Evolutionary conservation across 2,888 invertebrate species (phyloP).

Genomic region (Eupithecia centaureata): DNA sequence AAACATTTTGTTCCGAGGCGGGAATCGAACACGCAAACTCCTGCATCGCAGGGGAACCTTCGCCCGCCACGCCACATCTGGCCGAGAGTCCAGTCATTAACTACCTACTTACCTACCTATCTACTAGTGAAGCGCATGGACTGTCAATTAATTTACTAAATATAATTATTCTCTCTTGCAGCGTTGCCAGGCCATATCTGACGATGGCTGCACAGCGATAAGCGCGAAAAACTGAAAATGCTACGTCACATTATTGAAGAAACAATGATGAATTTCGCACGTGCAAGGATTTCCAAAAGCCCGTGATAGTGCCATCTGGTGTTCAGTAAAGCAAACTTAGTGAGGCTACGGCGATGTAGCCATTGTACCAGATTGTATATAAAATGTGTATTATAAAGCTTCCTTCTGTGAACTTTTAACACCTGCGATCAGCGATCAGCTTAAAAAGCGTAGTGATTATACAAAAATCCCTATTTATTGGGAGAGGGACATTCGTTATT

Average conservation of each 20-base stretch:
- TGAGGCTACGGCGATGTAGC: neutral
- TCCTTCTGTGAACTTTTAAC: neutral
- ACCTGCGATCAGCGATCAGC: neutral
- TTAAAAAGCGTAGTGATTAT: neutral
- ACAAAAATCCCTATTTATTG: neutral
- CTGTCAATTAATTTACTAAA: neutral
- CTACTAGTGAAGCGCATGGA: neutral
- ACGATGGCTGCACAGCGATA: conserved; percentile 52
- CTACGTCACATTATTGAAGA: neutral
- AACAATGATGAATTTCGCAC: neutral
- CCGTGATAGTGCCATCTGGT: conserved; percentile 41
- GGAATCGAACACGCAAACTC: too few species aligned
- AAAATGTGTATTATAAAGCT: neutral
- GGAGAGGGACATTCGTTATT: too few species aligned
- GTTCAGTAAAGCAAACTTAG: conserved; percentile 6
- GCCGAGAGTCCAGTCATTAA: too few species aligned
- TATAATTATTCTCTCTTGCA: conserved; percentile 43
- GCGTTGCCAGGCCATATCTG: conserved; percentile 53
- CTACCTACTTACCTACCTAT: neutral
- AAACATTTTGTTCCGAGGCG: too few species aligned
- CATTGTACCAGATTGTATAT: neutral
- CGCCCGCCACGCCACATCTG: too few species aligned
- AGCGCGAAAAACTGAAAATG: conserved; percentile 21
- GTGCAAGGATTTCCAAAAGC: conserved; percentile 21
- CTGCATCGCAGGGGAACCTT: too few species aligned